These are phyloP conservation scores for Odontamblyopus rebecca DNA, from an alignment of 2,797 vertebrate species.

Conservation along the genomic window DNA sequence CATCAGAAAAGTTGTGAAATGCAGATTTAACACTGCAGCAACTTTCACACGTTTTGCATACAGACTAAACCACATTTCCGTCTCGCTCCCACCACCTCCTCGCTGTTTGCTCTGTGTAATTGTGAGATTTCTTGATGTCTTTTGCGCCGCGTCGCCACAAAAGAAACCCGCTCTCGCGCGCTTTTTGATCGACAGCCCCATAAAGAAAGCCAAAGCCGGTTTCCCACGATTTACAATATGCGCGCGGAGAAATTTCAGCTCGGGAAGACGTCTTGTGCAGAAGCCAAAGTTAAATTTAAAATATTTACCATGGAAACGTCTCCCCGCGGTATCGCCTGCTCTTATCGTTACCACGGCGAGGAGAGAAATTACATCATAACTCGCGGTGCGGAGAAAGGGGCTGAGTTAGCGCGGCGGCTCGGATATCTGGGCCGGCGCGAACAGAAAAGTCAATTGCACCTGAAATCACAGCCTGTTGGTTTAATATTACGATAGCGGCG, in stretches of 20 bases:
- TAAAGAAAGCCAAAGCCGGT: background rate
- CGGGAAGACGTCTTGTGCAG: conserved; percentile 4
- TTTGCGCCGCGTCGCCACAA: background rate
- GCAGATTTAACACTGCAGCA: background rate
- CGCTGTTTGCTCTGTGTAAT: conserved; percentile 17
- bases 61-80: conserved; percentile 24
- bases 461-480: conserved; percentile 40
- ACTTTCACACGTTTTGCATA: conserved; percentile 19
- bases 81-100: conserved; percentile 25
- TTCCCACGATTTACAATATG: conserved; percentile 23
- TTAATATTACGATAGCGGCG: conserved; percentile 22
- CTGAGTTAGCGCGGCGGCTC: conserved; percentile 43
- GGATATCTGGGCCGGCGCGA: conserved; percentile 32
- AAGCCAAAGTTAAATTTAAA: conserved; percentile 42
- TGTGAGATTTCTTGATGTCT: background rate
- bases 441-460: conserved; percentile 28
- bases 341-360: conserved; percentile 46
- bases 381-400: conserved; percentile 52
- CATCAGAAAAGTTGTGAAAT: background rate
- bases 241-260: conserved; percentile 12
- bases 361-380: conserved; percentile 64
- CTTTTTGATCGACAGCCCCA: conserved; percentile 10
- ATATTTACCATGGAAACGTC: conserved; percentile 34
- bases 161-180: background rate
- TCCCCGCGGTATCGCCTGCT: conserved; percentile 26